phyloP scores from a whole-genome alignment of 1,140 invertebrate species.

The Ceratina japonica region DNA sequence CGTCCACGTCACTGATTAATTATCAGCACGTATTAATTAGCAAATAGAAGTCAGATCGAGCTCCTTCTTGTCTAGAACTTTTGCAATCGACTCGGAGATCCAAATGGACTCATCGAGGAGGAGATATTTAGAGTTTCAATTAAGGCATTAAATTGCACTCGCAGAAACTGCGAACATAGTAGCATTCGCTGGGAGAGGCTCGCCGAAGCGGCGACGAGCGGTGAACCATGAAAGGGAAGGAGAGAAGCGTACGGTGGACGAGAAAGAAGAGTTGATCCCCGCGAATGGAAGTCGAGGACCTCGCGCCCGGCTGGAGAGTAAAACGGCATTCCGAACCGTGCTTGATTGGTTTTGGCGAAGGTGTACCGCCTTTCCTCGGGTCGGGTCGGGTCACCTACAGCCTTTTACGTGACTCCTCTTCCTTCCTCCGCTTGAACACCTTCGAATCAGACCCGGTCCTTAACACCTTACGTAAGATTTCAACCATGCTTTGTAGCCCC shows the following conservation, averaged over 20 bases:
- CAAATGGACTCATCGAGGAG: constrained; percentile 64
- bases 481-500: no score
- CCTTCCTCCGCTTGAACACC: background rate
- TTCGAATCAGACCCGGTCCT: background rate
- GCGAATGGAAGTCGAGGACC: constrained; percentile 62
- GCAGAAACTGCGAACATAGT: constrained; percentile 53
- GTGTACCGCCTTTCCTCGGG: constrained; percentile 58
- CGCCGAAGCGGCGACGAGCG: background rate
- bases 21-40: no score
- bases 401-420: constrained; percentile 53
- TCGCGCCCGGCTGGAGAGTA: constrained; percentile 38
- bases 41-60: no score
- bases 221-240: constrained; percentile 1
- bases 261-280: constrained; percentile 52
- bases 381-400: constrained; percentile 58
- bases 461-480: constrained; percentile 2
- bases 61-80: background rate
- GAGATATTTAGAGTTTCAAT: constrained; percentile 63
- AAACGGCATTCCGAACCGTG: constrained; percentile 67
- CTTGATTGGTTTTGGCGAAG: constrained; percentile 70
- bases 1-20: no score
- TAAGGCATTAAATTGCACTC: constrained; percentile 58
- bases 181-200: constrained; percentile 40
- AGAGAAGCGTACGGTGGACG: constrained; percentile 11
- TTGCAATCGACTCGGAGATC: constrained; percentile 1